Base-by-base conservation (phyloP, 2,888 invertebrate species). In the Cephonodes hylas region DNA sequence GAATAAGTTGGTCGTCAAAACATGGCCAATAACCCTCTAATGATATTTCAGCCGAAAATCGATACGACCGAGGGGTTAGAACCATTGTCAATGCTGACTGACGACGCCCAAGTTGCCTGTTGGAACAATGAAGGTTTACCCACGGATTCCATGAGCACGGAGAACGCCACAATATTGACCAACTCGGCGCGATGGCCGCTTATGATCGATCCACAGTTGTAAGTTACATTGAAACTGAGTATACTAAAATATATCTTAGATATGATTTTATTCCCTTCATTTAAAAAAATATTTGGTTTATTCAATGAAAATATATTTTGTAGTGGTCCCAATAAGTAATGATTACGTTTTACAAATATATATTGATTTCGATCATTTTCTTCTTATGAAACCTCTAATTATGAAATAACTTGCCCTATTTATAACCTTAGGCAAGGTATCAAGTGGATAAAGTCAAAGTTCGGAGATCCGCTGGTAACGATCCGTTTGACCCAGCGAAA, bases 111-210 rank as follows among this genome's bases (percentile, higher is more conserved):
- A 83, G 95, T 99, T 64, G 99, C 99, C 0, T 93, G 94, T 61
- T 99, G 99, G 99, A 98, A 98, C 83, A 99, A 99, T 81, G 97
- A 98, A 85, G 98, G 96, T 0, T 88, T 99, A 57, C 99, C 99
- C 3, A 96, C 96, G 59, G 99, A 99, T 84, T 93, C 96, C 58
- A 98, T 98, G 98, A 98, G 98, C 6, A 94, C 97, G 0, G 98
- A 99, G 86, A 99, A 99, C 85, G 99, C 98, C 4, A 97, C 97
- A 18, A 98, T 99, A 71, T 93, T 99, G 60, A 95, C 96, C 18
- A 97, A 96, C 84, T 98, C 98, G 0, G 95, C 97, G 44, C 93
- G 98, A 25, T 99, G 98, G 97, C 98, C 99, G 0, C 91, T 99
- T 18, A 97, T 99, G 95, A 98, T 99, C 70, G 99, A 99, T 90